Evolutionary conservation across 1,140 invertebrate species (phyloP), one percentile per base, ranked within the genome.

Genomic region (Potamilus streckersoni): DNA sequence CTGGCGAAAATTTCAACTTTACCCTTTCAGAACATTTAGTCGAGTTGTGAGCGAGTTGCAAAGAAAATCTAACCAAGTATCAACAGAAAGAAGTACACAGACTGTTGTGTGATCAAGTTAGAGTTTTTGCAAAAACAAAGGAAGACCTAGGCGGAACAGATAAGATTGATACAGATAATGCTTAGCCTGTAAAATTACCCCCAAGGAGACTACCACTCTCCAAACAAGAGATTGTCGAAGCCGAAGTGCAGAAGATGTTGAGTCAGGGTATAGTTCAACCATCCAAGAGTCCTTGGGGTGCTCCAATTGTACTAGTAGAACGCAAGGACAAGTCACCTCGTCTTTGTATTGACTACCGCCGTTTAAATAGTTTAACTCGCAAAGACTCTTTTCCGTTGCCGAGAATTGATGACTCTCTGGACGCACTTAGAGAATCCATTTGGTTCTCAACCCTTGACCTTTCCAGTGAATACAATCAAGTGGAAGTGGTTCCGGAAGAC

Each of bases 291-390:
- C 20, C 75, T 23, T 78, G 76, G 76, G 55, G 60, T 72, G 71
- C 74, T 19, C 69, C 69, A 17, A 68, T 76, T 12, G 74, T 76
- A 31, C 84, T 87, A 13, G 88, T 91, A 2, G 27, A 31, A 31
- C 27, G 27, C 27, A 31, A 31, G 27, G 27, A 31, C 27, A 31
- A 31, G 27, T 31, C 27, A 31, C 27, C 27, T 31, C 27, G 27
- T 2, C 27, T 31, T 31, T 31, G 27, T 31, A 2, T 31, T 31
- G 27, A 31, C 27, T 31, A 31, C 27, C 27, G 27, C 27, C 27
- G 27, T 31, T 31, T 14, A 20, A 14, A 63, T 31, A 55, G n/a
- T 73, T 17, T 65, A 61, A 38, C 67, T 63, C 63, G 58, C 59
- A 60, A 67, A 63, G 27, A 19, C 27, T 56, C 15, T 75, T 12